These are phyloP conservation scores for Climacteris rufus DNA, from an alignment of 2,113 vertebrate genomes.

Conservation along the genomic window DNA sequence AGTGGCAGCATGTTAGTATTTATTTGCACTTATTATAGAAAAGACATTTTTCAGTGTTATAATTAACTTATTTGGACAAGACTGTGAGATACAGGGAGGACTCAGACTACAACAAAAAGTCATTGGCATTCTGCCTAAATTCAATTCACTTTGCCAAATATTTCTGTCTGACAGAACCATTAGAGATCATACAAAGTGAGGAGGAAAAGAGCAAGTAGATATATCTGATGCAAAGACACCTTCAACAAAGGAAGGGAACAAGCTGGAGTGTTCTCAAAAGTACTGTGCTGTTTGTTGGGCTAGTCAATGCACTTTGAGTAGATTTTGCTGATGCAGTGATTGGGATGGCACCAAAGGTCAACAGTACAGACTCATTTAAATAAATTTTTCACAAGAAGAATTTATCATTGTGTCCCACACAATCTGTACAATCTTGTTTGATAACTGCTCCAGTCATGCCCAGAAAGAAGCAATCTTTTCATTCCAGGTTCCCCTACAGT, in stretches of 20 bases:
- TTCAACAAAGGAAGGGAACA: not conserved
- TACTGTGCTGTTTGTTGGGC: not conserved
- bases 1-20: not conserved
- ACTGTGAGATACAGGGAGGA: not conserved
- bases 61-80: accelerated
- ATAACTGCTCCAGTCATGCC: not conserved
- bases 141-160: not conserved
- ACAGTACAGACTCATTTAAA: not conserved
- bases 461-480: not conserved
- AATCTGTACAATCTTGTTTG: not conserved
- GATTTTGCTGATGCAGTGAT: not conserved
- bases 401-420: not conserved
- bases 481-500: not conserved
- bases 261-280: not conserved
- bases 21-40: not conserved
- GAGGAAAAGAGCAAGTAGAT: not conserved
- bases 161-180: not conserved
- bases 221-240: not conserved
- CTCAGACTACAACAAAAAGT: not conserved
- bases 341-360: not conserved
- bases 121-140: not conserved
- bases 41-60: not conserved
- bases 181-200: not conserved
- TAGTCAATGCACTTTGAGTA: not conserved
- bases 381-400: not conserved